These are phyloP conservation scores for Drosophila lowei DNA, from an alignment of 1,140 invertebrate species.

Conservation along the genomic window DNA sequence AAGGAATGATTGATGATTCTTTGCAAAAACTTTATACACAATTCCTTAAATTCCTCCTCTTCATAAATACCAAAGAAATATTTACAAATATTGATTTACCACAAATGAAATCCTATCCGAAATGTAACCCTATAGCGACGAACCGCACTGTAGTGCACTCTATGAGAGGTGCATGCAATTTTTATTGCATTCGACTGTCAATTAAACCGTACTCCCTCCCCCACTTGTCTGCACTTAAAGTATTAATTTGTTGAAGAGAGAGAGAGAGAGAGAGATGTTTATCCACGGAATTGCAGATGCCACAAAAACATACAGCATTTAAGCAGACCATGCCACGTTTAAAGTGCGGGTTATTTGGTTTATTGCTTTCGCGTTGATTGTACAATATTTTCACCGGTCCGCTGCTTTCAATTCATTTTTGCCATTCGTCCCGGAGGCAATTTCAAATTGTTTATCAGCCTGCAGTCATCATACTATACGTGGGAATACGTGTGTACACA, in stretches of 20 bases:
- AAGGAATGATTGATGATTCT: too few species aligned
- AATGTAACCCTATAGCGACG: too few species aligned
- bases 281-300: conserved; percentile 16
- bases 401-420: not conserved
- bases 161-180: not conserved
- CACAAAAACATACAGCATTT: conserved; percentile 5
- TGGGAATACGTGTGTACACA: not conserved
- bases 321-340: too few species aligned
- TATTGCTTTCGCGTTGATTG: conserved; percentile 15
- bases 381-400: conserved; percentile 2
- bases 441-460: conserved; percentile 54
- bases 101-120: too few species aligned
- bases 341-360: conserved; percentile 13
- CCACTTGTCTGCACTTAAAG: conserved; percentile 2
- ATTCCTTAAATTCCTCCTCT: not conserved
- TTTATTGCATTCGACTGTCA: not conserved
- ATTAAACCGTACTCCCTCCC: too few species aligned
- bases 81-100: not conserved
- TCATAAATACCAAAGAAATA: not conserved
- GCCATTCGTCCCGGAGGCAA: conserved; percentile 17
- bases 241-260: conserved; percentile 1
- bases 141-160: too few species aligned
- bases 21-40: too few species aligned
- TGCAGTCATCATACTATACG: conserved; percentile 5
- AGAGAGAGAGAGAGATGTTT: conserved; percentile 1